Percentiles rank a stretch among this genome's conserved stretches.
These are phyloP conservation scores for Cephus runcator DNA, from an alignment of 2,888 invertebrate genomes.

Conservation along the genomic window DNA sequence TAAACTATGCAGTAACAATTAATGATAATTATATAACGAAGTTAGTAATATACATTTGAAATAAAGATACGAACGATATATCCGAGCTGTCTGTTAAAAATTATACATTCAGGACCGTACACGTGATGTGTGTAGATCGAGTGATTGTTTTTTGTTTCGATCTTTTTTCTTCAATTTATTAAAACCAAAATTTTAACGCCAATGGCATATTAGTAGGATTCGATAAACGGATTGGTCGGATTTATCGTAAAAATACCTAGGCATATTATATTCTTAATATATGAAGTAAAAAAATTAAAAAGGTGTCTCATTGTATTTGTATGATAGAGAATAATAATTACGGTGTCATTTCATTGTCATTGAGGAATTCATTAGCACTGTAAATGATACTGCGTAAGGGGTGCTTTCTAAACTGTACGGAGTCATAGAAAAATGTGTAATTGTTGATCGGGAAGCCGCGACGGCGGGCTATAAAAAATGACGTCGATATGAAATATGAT, in stretches of 20 bases:
- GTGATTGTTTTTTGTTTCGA: not conserved
- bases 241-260: constrained; percentile 49
- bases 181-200: not conserved
- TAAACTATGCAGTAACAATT: constrained; percentile 38
- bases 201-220: not conserved
- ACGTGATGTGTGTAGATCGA: not conserved
- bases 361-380: constrained; percentile 38
- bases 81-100: not conserved
- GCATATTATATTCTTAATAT: constrained; percentile 57
- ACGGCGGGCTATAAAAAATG: not conserved
- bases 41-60: constrained; percentile 35
- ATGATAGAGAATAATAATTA: constrained; percentile 50
- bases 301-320: constrained; percentile 59
- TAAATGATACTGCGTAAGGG: constrained; percentile 43
- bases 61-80: constrained; percentile 23
- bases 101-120: not conserved
- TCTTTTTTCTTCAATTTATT: not conserved
- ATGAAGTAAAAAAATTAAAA: constrained; percentile 37
- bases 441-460: not conserved
- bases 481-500: not conserved
- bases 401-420: constrained; percentile 49
- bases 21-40: constrained; percentile 28
- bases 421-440: not conserved
- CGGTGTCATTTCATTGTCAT: constrained; percentile 51
- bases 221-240: not conserved